Evolutionary conservation across 1,140 invertebrate species (phyloP).

Genomic region (Tenebrio molitor): DNA sequence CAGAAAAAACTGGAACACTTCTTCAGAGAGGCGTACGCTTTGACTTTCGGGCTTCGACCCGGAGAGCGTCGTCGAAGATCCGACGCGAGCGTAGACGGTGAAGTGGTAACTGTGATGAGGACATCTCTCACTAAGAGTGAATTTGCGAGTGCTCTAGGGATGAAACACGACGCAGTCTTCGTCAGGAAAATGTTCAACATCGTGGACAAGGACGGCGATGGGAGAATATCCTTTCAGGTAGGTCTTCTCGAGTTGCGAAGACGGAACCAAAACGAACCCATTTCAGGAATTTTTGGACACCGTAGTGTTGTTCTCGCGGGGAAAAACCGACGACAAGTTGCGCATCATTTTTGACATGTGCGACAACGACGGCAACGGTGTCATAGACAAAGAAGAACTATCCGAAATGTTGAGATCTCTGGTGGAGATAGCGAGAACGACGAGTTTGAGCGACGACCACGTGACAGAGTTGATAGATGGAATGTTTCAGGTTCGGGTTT

Average conservation of each 20-base stretch:
- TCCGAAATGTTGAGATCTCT: constrained; percentile 95
- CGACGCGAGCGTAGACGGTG: constrained; percentile 83
- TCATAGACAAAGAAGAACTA: constrained; percentile 94
- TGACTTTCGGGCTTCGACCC: constrained; percentile 89
- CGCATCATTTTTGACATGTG: constrained; percentile 99
- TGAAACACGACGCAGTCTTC: constrained; percentile 96
- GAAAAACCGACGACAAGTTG: constrained; percentile 96
- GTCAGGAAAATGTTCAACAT: constrained; percentile 99
- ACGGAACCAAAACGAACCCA: no score
- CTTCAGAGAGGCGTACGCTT: constrained; percentile 97
- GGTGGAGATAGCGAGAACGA: constrained; percentile 95
- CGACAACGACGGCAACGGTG: constrained; percentile 95
- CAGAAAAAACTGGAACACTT: constrained; percentile 97
- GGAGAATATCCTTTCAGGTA: constrained; percentile 95
- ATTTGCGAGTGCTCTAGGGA: constrained; percentile 97
- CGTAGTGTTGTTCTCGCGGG: constrained; percentile 90
- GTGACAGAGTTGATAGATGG: constrained; percentile 94
- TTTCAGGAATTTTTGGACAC: constrained; percentile 94
- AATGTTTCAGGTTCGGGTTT: constrained; percentile 85
- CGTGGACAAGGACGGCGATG: constrained; percentile 96
- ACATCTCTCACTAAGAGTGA: constrained; percentile 95
- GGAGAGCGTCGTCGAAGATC: constrained; percentile 79
- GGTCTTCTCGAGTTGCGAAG: no score
- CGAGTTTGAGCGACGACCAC: constrained; percentile 88
- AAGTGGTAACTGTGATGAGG: constrained; percentile 92